Base-by-base conservation (phyloP, 2,113 vertebrate genomes). In the Rhinopithecus roxellana region DNA sequence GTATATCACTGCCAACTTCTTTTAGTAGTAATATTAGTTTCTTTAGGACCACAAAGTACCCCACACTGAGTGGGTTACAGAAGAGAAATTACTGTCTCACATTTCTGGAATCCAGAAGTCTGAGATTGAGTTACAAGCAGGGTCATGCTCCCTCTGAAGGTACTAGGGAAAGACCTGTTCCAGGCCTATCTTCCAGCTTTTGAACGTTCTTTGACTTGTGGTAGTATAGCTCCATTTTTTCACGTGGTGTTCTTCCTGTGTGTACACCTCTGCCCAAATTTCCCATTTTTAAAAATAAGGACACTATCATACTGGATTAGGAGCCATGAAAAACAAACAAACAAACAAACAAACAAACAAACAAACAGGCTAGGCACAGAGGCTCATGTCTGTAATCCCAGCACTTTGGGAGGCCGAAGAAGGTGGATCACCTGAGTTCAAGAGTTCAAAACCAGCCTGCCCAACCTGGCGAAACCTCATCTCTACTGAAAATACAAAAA, bases 301-400 rank as follows among this genome's bases (percentile, higher is more conserved):
- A 83, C 38, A 57, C 13, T 8, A 72, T 80, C 27, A 45, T 86
- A 8, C 40, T 86, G 14, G 27, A 86, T 80, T 72, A 87, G 25
- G 61, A 8, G 27, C 48, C 35, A 6, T 52, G 17, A 32, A 78
- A 16, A 16, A 12, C 48, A 12, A 48, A 48, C 48, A 48, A 48
- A 43, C 23, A 27, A 61, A 25, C 0, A 27, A 61, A 25, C 0
- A 27, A 61, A 61, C 1, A 27, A 61, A 61, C 4, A 11, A 12
- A 57, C 13, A 61, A 61, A 27, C 25, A 11, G 5, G 5, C 52
- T 55, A 17, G 52, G 52, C 52, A 6, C 52, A 18, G 17, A 18
- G 52, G 52, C 52, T 18, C 52, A 55, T 18, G 52, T 55, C 52
- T 18, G 52, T 55, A 55, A 55, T 55, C 52, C 52, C 17, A 55